A percentile compares a stretch with the other conserved stretches of the same genome.
Conservation (phyloP, 1,140 invertebrate genomes). For the Manduca sexta region DNA sequence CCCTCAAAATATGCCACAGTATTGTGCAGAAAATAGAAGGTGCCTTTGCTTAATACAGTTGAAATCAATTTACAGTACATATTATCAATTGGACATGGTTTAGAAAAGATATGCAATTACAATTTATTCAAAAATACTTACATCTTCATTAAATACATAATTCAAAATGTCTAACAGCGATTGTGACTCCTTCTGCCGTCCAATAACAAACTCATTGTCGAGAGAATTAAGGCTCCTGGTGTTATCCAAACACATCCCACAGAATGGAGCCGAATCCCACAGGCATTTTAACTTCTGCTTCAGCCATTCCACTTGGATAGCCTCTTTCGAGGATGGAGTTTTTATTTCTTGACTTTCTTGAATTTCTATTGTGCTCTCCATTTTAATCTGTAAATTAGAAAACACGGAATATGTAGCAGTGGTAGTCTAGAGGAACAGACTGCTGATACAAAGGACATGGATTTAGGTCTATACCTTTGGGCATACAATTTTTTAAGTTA, state of each 20-base stretch:
- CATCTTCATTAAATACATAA: constrained; percentile 25
- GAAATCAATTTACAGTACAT: too few species aligned
- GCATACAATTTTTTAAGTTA: too few species aligned
- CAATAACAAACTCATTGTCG: constrained; percentile 18
- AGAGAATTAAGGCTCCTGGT: constrained; percentile 11
- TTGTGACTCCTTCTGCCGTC: constrained; percentile 11
- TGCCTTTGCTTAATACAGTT: too few species aligned
- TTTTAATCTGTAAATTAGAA: too few species aligned
- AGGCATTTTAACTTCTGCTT: constrained; percentile 17
- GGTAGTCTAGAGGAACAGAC: too few species aligned
- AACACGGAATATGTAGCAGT: too few species aligned
- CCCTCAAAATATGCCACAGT: too few species aligned
- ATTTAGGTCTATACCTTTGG: too few species aligned
- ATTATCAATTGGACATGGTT: too few species aligned
- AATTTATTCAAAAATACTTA: constrained; percentile 12
- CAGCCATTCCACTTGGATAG: constrained; percentile 6
- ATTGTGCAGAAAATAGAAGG: too few species aligned
- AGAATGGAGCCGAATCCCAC: constrained; percentile 14
- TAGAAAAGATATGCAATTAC: neutral
- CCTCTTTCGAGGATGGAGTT: neutral
- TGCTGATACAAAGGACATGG: too few species aligned
- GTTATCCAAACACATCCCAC: constrained; percentile 20
- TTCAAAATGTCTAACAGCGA: constrained; percentile 20
- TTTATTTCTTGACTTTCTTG: neutral
- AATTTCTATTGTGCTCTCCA: neutral